Evolutionary conservation across 2,797 vertebrate genomes (phyloP).

Genomic region (Phataginus tetradactyla): DNA sequence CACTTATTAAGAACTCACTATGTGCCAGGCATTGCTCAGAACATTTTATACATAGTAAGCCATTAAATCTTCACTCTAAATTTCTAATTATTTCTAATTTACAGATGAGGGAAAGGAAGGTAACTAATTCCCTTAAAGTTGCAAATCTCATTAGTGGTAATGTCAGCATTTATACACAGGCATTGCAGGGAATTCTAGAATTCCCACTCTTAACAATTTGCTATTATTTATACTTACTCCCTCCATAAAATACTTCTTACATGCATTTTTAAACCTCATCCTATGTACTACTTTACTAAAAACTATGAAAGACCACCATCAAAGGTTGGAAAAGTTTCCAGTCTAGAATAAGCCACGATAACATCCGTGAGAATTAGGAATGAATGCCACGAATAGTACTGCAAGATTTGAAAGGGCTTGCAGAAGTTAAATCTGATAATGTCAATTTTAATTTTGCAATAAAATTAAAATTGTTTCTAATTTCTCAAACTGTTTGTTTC

Average conservation of each 20-base stretch:
- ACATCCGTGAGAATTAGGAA: not conserved
- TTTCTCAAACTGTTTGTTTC: not conserved
- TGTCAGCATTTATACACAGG: not conserved
- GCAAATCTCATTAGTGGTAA: not conserved
- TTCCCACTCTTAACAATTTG: not conserved
- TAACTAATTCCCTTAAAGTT: not conserved
- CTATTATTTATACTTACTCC: not conserved
- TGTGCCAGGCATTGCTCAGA: not conserved
- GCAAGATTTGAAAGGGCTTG: not conserved
- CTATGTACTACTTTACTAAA: not conserved
- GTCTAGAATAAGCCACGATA: not conserved
- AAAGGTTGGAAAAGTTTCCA: not conserved
- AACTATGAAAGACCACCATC: not conserved
- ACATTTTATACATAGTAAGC: not conserved
- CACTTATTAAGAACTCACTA: slow-evolving; percentile 34
- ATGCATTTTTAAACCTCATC: not conserved
- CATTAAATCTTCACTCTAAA: not conserved
- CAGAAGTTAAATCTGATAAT: not conserved
- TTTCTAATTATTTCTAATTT: slow-evolving; percentile 37
- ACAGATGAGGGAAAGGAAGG: not conserved
- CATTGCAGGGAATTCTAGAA: not conserved
- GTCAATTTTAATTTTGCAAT: not conserved
- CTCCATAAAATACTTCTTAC: not conserved
- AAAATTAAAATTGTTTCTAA: not conserved
- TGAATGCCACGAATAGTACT: not conserved